phyloP scores from a whole-genome alignment of 2,888 invertebrate species.

The Sycophila texana region DNA sequence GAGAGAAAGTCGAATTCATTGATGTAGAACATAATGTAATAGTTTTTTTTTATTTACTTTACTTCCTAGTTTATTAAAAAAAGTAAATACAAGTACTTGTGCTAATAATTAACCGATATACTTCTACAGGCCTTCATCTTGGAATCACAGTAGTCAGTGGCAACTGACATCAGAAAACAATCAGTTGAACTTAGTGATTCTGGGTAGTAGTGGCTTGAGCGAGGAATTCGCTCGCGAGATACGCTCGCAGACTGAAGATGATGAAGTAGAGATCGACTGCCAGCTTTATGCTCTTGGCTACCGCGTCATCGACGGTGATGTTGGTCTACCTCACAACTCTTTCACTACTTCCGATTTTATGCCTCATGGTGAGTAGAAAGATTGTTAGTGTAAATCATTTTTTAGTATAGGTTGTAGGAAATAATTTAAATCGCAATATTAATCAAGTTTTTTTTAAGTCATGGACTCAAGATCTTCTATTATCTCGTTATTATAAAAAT shows the following conservation, averaged over 20 bases:
- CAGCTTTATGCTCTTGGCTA: slow-evolving; percentile 89
- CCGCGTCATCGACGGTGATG: slow-evolving; percentile 91
- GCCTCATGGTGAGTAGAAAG: slow-evolving; percentile 84
- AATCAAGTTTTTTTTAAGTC: no score
- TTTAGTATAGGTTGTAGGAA: no score
- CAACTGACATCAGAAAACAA: slow-evolving; percentile 82
- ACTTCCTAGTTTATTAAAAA: no score
- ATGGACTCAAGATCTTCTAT: no score
- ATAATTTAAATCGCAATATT: no score
- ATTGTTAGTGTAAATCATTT: no score
- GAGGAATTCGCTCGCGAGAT: slow-evolving; percentile 92
- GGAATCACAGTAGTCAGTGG: slow-evolving; percentile 82
- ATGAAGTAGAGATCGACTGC: slow-evolving; percentile 89
- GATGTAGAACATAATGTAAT: no score
- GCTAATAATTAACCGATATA: background rate
- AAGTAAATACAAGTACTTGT: no score
- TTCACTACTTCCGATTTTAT: slow-evolving; percentile 90
- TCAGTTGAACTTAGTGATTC: slow-evolving; percentile 90
- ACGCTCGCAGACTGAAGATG: slow-evolving; percentile 89
- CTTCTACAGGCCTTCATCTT: slow-evolving; percentile 78
- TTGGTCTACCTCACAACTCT: slow-evolving; percentile 86
- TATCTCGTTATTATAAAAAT: background rate
- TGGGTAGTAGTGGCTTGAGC: slow-evolving; percentile 91
- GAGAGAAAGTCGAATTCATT: background rate
- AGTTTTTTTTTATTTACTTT: no score